Evolutionary conservation across 2,113 vertebrate genomes (phyloP), one percentile per base, ranked within the genome.

Genomic region (Murina feae): DNA sequence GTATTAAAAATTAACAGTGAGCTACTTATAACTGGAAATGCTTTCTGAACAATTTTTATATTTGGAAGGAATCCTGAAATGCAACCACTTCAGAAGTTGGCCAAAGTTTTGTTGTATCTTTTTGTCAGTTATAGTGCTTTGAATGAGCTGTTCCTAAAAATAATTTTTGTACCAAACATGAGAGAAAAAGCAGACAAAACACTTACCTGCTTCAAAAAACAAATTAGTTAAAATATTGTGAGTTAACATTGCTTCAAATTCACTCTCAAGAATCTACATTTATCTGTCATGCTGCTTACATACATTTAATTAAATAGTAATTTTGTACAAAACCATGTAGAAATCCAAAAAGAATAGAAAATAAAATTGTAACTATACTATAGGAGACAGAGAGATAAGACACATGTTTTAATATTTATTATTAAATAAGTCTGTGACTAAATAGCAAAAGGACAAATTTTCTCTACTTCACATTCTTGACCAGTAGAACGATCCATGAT

Each of bases 21-120:
- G 4, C 2, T 84, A 28, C 69, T 37, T 90, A 68, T 60, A 79
- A 53, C 47, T 87, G 66, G 66, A 93, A 68, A 60, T 75, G 51
- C 68, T 96, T 89, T 76, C 66, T 16, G 76, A 60, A 85, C 66
- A 76, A 9, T 68, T 86, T 94, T 82, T 30, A 4, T 95, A 30
- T 74, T 55, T 92, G 69, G 39, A 90, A 66, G n/a, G 14, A 81
- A 85, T 4, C 14, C 58, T 79, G 32, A 78, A 80, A 60, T 90
- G 30, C 1, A 58, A n/a, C 9, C 35, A 91, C 35, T 42, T 92
- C 42, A 75, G 58, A 91, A 88, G 39, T 65, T 88, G 37, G 44
- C 85, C 37, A 69, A 44, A 84, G 35, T 89, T 53, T 79, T 58
- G 47, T 28, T 60, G 4, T 37, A 9, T n/a, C 55, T 53, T 69